Percentiles rank a stretch among this genome's conserved stretches.
phyloP scores from a whole-genome alignment of 2,113 vertebrate genomes.

The Cynoglossus semilaevis region DNA sequence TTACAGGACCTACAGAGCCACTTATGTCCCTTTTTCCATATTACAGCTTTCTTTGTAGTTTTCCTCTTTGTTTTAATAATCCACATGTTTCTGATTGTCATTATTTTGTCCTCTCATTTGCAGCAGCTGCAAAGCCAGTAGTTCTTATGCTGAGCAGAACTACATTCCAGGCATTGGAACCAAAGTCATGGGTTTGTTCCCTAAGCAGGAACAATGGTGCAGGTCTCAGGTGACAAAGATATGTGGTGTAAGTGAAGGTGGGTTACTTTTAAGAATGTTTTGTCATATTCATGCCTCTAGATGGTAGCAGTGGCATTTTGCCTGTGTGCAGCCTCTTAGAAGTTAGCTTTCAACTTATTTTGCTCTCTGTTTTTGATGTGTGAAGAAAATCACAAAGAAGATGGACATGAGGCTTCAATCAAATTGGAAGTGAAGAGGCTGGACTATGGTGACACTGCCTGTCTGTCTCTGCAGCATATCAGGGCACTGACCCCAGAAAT shows the following conservation, averaged over 20 bases:
- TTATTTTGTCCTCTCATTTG: slow-evolving; percentile 36
- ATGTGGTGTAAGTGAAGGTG: slow-evolving; percentile 68
- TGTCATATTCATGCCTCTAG: slow-evolving; percentile 49
- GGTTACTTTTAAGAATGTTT: slow-evolving; percentile 20
- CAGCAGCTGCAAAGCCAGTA: slow-evolving; percentile 50
- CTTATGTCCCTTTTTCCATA: slow-evolving; percentile 33
- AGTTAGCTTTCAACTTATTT: background rate
- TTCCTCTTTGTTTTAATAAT: slow-evolving; percentile 26
- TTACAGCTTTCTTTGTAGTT: slow-evolving; percentile 35
- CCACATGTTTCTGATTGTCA: slow-evolving; percentile 43
- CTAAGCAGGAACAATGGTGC: slow-evolving; percentile 67
- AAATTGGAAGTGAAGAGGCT: slow-evolving; percentile 69
- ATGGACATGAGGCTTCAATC: slow-evolving; percentile 39
- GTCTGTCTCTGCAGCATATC: slow-evolving; percentile 62
- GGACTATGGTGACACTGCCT: slow-evolving; percentile 68
- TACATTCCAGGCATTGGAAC: slow-evolving; percentile 72
- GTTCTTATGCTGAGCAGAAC: slow-evolving; percentile 64
- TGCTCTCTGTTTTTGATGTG: slow-evolving; percentile 16
- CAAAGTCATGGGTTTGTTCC: slow-evolving; percentile 67
- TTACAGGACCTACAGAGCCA: slow-evolving; percentile 35
- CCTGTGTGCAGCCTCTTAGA: slow-evolving; percentile 13
- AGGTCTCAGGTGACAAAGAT: slow-evolving; percentile 73
- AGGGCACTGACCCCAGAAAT: slow-evolving; percentile 58
- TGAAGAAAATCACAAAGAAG: slow-evolving; percentile 16
- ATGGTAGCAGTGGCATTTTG: slow-evolving; percentile 55